Evolutionary conservation across 2,113 vertebrate species (phyloP).

Genomic region (Okapia johnstoni): DNA sequence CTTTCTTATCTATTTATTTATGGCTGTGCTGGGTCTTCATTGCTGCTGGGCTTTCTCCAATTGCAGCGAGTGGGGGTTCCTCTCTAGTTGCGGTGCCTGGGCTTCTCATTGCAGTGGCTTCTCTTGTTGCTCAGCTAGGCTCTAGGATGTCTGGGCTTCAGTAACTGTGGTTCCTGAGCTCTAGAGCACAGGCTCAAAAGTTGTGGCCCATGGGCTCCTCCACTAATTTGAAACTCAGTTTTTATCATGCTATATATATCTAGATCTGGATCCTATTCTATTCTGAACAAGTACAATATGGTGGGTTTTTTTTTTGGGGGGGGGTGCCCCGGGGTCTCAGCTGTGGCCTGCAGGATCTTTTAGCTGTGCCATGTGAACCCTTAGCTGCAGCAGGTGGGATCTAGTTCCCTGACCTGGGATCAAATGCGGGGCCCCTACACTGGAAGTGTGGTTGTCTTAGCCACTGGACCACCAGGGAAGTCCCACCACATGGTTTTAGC

Average conservation of each 20-base stretch:
- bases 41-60: background rate
- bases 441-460: background rate
- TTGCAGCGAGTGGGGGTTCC: background rate
- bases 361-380: rapidly evolving
- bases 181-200: background rate
- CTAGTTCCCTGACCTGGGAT: background rate
- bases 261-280: background rate
- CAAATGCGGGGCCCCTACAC: background rate
- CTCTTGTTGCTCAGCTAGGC: background rate
- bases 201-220: background rate
- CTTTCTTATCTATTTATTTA: background rate
- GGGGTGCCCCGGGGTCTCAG: background rate
- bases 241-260: background rate
- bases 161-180: background rate
- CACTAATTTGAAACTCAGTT: background rate
- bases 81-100: background rate
- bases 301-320: background rate
- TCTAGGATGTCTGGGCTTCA: background rate
- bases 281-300: background rate
- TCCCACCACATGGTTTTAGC: background rate
- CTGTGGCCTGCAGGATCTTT: background rate
- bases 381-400: background rate
- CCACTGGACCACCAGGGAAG: background rate
- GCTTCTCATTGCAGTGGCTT: background rate
- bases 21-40: background rate